phyloP scores from a whole-genome alignment of 2,113 vertebrate species.

The crab-eating macaque (Macaca fascicularis) region T2T-MFA8v1.1 NC_088389.1:4462001-4462500 shows the following conservation, averaged over 20 bases:
- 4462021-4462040: accelerated
- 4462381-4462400: not conserved
- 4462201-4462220: accelerated
- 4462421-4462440: no score
- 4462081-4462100: accelerated
- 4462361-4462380: accelerated
- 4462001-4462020: accelerated
- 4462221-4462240: accelerated
- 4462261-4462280: no score
- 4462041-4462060: accelerated
- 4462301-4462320: accelerated
- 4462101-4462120: not conserved
- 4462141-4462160: not conserved
- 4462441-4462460: no score
- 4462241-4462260: accelerated
- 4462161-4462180: not conserved
- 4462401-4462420: accelerated
- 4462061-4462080: no score
- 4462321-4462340: no score
- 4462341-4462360: not conserved
- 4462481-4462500: accelerated
- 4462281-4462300: accelerated
- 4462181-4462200: accelerated
- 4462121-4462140: no score
- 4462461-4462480: no score